Conservation (phyloP, 1,140 invertebrate species). For the Geopemphigus sp. region DNA sequence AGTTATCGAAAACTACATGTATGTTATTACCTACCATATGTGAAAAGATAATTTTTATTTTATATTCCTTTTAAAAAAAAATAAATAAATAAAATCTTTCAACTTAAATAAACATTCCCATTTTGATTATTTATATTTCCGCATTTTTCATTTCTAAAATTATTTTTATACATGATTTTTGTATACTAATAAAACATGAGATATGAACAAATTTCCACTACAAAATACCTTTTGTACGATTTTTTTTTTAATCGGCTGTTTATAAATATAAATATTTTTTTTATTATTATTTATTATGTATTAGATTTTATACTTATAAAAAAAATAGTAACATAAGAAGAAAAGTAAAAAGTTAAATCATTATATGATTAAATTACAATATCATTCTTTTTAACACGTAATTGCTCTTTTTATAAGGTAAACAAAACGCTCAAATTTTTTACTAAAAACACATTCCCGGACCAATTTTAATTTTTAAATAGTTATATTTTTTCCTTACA, state of each 20-base stretch:
- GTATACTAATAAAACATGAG: not conserved
- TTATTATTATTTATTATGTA: constrained; percentile 48
- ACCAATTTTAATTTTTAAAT: constrained; percentile 36
- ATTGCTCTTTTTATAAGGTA: constrained; percentile 33
- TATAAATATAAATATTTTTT: constrained; percentile 48
- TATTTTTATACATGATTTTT: constrained; percentile 47
- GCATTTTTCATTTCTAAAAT: constrained; percentile 24
- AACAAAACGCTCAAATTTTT: constrained; percentile 45
- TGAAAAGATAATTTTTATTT: constrained; percentile 46
- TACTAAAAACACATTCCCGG: constrained; percentile 15
- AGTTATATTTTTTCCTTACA: constrained; percentile 16
- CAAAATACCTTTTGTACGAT: constrained; percentile 44
- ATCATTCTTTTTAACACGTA: constrained; percentile 10
- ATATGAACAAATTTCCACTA: constrained; percentile 22
- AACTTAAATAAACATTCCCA: constrained; percentile 36
- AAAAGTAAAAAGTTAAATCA: constrained; percentile 13
- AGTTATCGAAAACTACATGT: constrained; percentile 38
- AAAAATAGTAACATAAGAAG: constrained; percentile 14
- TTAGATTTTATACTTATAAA: constrained; percentile 42
- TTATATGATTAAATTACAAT: constrained; percentile 25
- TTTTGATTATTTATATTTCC: constrained; percentile 6
- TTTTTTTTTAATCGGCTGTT: constrained; percentile 44
- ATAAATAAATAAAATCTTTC: not conserved
- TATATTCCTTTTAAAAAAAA: constrained; percentile 5
- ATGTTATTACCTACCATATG: constrained; percentile 45